Conservation (phyloP, 2,113 vertebrate species). For the Cryptomyrus ogoouensis region DNA sequence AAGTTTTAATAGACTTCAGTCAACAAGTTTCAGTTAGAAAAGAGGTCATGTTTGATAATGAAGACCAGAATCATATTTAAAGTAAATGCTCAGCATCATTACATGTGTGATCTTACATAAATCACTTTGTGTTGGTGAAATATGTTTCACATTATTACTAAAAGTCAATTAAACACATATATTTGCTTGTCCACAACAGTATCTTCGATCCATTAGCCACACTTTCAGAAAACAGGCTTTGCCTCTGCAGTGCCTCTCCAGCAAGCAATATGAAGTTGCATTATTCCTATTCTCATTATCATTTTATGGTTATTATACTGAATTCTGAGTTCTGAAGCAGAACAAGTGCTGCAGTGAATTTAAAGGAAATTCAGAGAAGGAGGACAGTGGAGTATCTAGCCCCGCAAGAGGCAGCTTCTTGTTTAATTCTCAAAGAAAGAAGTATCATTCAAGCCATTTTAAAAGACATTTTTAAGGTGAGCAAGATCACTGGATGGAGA, state of each 20-base stretch:
- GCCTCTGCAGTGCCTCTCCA: background rate
- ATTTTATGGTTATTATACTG: background rate
- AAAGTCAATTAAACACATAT: background rate
- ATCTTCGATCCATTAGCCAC: background rate
- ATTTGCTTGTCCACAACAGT: background rate
- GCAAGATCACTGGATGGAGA: background rate
- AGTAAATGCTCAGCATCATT: background rate
- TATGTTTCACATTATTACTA: background rate
- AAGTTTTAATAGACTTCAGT: background rate
- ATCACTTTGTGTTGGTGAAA: background rate
- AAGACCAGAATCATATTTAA: background rate
- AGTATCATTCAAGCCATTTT: background rate
- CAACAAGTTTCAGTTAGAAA: background rate
- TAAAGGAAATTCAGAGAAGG: background rate
- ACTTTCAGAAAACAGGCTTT: background rate
- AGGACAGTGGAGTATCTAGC: background rate
- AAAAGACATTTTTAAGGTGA: constrained; percentile 4
- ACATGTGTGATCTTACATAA: background rate
- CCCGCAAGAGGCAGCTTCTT: background rate
- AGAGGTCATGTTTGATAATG: background rate
- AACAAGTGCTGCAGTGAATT: constrained; percentile 12
- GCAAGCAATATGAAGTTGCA: background rate
- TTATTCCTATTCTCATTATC: background rate
- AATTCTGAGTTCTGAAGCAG: background rate
- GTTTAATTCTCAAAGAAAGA: constrained; percentile 10